A percentile compares a stretch with the other conserved stretches of the same genome.
Evolutionary conservation across 2,888 invertebrate genomes (phyloP).

Genomic region (Hemithea aestivaria): DNA sequence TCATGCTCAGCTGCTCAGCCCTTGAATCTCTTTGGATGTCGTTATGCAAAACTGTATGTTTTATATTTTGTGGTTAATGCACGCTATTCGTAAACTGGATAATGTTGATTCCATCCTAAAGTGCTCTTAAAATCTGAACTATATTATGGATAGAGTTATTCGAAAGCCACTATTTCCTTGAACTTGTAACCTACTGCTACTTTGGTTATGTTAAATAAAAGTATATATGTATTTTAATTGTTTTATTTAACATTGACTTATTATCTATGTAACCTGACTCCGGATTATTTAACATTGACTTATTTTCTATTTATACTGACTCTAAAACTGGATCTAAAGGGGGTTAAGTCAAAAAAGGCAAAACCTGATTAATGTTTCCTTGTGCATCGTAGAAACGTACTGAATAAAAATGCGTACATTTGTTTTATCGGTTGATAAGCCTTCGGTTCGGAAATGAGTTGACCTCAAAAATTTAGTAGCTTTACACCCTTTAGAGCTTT

Average conservation of each 20-base stretch:
- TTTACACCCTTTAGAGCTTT: too few species aligned
- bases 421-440: too few species aligned
- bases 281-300: too few species aligned
- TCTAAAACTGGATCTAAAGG: too few species aligned
- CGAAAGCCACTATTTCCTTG: constrained; percentile 41
- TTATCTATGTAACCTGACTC: too few species aligned
- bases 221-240: constrained; percentile 38
- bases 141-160: constrained; percentile 54
- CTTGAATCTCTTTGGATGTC: constrained; percentile 38
- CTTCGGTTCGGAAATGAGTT: too few species aligned
- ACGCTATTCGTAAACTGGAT: constrained; percentile 56
- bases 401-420: too few species aligned
- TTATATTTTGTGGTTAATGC: constrained; percentile 51
- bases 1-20: constrained; percentile 4
- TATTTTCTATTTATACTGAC: too few species aligned
- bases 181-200: constrained; percentile 45
- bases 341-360: too few species aligned
- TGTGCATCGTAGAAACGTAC: too few species aligned
- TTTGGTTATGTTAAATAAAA: constrained; percentile 62
- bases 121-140: constrained; percentile 74
- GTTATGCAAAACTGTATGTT: constrained; percentile 50
- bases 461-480: too few species aligned
- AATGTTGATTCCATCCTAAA: constrained; percentile 76
- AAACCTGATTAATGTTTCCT: too few species aligned
- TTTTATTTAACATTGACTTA: constrained; percentile 30